Conservation (phyloP, 2,888 invertebrate species). For the Lithophane socia region DNA sequence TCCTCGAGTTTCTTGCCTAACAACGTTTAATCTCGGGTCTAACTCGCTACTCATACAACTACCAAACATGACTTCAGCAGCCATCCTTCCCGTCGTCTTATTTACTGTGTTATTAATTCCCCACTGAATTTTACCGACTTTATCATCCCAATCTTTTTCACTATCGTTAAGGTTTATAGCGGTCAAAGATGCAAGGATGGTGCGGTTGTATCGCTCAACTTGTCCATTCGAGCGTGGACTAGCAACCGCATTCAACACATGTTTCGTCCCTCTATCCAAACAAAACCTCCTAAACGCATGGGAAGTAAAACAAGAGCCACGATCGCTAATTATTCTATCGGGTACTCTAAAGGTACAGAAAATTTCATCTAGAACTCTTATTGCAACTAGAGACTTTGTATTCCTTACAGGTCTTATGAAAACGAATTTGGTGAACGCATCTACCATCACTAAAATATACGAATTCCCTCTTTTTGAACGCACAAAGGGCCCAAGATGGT, state of each 20-base stretch:
- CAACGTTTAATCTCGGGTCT: too few relatives aligned
- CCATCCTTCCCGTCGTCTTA: conserved; percentile 9
- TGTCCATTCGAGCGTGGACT: conserved; percentile 39
- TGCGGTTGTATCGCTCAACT: conserved; percentile 40
- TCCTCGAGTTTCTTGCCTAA: too few relatives aligned
- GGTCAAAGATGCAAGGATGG: conserved; percentile 23
- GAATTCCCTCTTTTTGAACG: too few relatives aligned
- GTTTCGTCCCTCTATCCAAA: conserved; percentile 9
- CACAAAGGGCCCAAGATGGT: too few relatives aligned
- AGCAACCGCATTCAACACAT: conserved; percentile 33
- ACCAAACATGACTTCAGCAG: conserved; percentile 16
- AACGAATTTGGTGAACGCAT: conserved; percentile 51
- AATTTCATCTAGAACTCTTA: conserved; percentile 26
- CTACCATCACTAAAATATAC: conserved; percentile 21
- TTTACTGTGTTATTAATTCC: conserved; percentile 16
- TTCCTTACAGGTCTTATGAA: conserved; percentile 44
- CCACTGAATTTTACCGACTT: conserved; percentile 30
- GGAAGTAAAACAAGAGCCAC: conserved; percentile 23
- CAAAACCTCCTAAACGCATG: conserved; percentile 30
- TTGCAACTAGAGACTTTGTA: conserved; percentile 33
- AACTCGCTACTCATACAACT: neutral
- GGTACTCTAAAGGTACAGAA: conserved; percentile 27
- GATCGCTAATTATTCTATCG: too few relatives aligned
- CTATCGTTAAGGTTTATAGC: conserved; percentile 15
- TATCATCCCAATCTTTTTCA: conserved; percentile 30